Evolutionary conservation across 2,888 invertebrate species (phyloP).

Genomic region (Syritta pipiens): DNA sequence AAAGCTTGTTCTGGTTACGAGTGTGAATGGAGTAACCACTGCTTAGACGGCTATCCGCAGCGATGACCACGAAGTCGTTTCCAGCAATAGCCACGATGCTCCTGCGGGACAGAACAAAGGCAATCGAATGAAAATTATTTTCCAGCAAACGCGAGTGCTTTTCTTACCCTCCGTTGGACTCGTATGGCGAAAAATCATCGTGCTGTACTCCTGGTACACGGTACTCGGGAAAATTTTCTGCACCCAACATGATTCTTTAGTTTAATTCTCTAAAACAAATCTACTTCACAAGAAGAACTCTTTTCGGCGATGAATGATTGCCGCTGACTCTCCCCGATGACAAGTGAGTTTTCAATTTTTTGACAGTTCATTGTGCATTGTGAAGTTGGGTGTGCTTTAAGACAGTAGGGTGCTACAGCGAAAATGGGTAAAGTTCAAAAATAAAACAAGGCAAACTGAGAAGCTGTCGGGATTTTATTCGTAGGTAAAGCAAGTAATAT

Average conservation of each 20-base stretch:
- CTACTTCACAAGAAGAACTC: background rate
- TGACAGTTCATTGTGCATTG: constrained; percentile 16
- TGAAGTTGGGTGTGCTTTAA: constrained; percentile 34
- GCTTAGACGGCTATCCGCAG: constrained; percentile 95
- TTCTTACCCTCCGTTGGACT: constrained; percentile 88
- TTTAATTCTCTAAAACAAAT: constrained; percentile 33
- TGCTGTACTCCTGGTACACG: constrained; percentile 79
- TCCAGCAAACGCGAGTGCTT: background rate
- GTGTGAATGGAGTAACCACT: constrained; percentile 95
- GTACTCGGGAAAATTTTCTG: constrained; percentile 77
- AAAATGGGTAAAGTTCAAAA: too few relatives aligned
- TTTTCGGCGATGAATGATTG: constrained; percentile 30
- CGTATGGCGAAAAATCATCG: constrained; percentile 84
- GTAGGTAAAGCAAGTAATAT: background rate
- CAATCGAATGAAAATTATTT: background rate
- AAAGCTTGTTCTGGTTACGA: constrained; percentile 92
- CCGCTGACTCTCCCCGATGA: constrained; percentile 71
- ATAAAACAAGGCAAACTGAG: too few relatives aligned
- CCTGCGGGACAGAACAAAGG: constrained; percentile 81
- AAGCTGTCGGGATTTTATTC: too few relatives aligned
- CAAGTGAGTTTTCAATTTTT: constrained; percentile 70
- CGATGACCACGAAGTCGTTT: constrained; percentile 95
- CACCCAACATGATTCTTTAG: constrained; percentile 72
- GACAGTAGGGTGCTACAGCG: background rate
- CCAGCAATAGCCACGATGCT: constrained; percentile 98